Percentiles rank a stretch among this genome's conserved stretches.
Evolutionary conservation across 2,113 vertebrate species (phyloP).

Genomic region (Carassius carassius): DNA sequence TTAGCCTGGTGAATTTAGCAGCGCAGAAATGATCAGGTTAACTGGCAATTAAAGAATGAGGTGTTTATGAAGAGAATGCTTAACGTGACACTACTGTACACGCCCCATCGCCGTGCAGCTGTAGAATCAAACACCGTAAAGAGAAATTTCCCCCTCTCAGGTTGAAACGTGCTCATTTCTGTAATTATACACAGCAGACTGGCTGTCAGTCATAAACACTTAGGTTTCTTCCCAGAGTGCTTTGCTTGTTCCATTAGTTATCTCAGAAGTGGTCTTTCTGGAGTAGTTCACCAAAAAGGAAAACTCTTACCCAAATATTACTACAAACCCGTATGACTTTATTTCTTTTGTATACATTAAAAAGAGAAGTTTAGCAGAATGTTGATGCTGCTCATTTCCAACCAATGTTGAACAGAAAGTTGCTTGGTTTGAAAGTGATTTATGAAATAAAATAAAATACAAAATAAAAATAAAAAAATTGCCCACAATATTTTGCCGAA

Average conservation of each 20-base stretch:
- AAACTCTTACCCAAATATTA: neutral
- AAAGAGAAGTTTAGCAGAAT: neutral
- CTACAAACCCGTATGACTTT: neutral
- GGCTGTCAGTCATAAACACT: constrained; percentile 4
- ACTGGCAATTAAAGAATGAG: constrained; percentile 35
- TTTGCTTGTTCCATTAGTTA: constrained; percentile 29
- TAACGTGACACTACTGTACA: neutral
- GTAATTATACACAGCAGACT: constrained; percentile 28
- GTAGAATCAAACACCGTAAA: constrained; percentile 4
- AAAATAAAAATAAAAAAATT: neutral
- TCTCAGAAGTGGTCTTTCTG: constrained; percentile 19
- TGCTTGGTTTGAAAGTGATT: too few species aligned
- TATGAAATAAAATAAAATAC: too few species aligned
- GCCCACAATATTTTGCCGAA: neutral
- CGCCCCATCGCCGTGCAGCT: constrained; percentile 8
- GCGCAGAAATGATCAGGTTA: constrained; percentile 21
- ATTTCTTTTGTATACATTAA: neutral
- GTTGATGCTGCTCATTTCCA: neutral
- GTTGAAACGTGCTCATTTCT: constrained; percentile 6
- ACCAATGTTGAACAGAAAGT: neutral
- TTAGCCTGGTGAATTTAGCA: constrained; percentile 20
- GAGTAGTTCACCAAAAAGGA: neutral
- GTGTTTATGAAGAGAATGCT: neutral
- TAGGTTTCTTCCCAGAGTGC: constrained; percentile 8
- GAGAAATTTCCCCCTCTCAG: neutral